Percentiles rank a stretch among this genome's conserved stretches.
Conservation (phyloP, 2,113 vertebrate species). For the Centrocercus urophasianus region DNA sequence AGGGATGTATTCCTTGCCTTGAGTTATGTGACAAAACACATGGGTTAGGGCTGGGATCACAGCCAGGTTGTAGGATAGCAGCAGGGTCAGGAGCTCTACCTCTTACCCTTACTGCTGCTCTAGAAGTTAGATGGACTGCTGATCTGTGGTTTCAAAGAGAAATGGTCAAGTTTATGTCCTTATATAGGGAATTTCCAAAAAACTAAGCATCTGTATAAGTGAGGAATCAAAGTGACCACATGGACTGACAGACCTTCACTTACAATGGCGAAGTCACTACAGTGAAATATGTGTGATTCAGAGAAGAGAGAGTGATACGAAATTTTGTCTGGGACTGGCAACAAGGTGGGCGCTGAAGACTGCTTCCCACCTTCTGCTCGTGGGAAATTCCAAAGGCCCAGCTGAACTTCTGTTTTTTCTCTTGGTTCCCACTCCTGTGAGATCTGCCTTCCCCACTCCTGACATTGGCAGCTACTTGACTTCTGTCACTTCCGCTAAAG, state of each 20-base stretch:
- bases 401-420: background rate
- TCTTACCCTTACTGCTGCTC: background rate
- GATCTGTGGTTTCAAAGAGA: background rate
- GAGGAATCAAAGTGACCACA: background rate
- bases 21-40: background rate
- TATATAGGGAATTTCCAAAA: background rate
- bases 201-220: background rate
- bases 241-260: background rate
- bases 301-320: background rate
- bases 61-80: background rate
- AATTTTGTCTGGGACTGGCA: background rate
- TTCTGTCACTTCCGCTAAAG: slow-evolving; percentile 42
- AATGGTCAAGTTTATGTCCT: background rate
- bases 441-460: background rate
- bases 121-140: background rate
- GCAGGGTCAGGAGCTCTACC: background rate
- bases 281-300: background rate
- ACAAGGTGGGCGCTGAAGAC: background rate
- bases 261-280: background rate
- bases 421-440: background rate
- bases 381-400: background rate
- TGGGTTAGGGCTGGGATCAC: background rate
- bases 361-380: background rate
- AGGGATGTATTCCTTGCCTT: background rate
- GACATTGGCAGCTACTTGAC: background rate